Conservation (phyloP, 2,797 vertebrate genomes). For the Philypnodon macrostomus region DNA sequence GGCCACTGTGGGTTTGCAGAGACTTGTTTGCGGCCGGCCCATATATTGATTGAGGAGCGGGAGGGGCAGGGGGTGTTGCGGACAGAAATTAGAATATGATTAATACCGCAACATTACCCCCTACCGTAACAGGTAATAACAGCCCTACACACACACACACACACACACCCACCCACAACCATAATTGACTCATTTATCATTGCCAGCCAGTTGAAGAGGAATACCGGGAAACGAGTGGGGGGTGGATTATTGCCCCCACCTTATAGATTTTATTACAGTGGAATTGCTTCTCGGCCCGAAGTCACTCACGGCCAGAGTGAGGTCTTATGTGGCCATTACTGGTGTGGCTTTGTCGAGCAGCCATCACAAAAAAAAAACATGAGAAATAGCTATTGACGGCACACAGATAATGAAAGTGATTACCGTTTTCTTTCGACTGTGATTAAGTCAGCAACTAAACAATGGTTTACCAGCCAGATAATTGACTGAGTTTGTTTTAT, state of each 20-base stretch:
- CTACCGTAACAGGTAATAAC: conserved; percentile 81
- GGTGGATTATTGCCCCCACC: conserved; percentile 66
- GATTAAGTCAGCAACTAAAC: background rate
- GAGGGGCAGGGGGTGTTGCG: background rate
- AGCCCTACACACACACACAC: conserved; percentile 62
- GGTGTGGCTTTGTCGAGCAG: conserved; percentile 8
- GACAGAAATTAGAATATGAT: conserved; percentile 83
- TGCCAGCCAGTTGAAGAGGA: conserved; percentile 57
- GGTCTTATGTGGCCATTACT: conserved; percentile 46
- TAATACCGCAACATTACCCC: conserved; percentile 80
- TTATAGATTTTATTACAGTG: conserved; percentile 78
- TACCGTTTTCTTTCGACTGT: conserved; percentile 2
- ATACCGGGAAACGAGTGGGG: conserved; percentile 39
- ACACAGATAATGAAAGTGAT: conserved; percentile 9
- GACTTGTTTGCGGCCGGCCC: conserved; percentile 67
- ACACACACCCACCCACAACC: conserved; percentile 61
- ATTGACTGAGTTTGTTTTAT: conserved; percentile 6
- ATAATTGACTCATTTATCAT: conserved; percentile 86
- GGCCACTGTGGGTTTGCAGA: too few relatives aligned
- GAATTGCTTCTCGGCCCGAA: conserved; percentile 76
- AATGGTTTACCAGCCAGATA: background rate
- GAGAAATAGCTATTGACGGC: conserved; percentile 5
- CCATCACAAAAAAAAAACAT: conserved; percentile 8
- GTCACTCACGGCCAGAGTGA: conserved; percentile 62
- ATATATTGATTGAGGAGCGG: conserved; percentile 68